Percentiles rank a stretch among this genome's conserved stretches.
phyloP scores from a whole-genome alignment of 2,797 vertebrate species.

The Vireo griseus region DNA sequence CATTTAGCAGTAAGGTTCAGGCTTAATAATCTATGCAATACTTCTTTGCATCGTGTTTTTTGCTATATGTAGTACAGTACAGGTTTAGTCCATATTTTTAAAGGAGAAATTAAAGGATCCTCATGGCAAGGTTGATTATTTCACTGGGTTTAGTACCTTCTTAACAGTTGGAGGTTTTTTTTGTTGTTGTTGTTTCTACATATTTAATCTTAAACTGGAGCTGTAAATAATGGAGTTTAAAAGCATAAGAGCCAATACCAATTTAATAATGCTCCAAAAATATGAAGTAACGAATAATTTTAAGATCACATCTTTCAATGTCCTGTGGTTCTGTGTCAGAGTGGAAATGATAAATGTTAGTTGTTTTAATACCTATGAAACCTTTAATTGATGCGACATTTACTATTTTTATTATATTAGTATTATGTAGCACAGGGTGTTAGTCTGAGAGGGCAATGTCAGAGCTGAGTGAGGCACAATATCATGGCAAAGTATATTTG shows the following conservation, averaged over 20 bases:
- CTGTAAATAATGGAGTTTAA: background rate
- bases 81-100: background rate
- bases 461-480: background rate
- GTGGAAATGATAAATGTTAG: background rate
- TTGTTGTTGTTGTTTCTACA: background rate
- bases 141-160: background rate
- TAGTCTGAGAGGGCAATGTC: background rate
- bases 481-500: background rate
- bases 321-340: background rate
- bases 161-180: background rate
- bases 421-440: rapidly evolving
- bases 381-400: background rate
- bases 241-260: background rate
- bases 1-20: background rate
- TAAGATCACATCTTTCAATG: background rate
- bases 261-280: background rate
- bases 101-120: background rate
- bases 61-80: background rate
- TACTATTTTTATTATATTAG: background rate
- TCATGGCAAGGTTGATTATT: background rate
- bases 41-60: background rate
- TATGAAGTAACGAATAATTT: background rate
- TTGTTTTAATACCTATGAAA: background rate
- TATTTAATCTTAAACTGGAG: background rate
- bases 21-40: background rate